Conservation (phyloP, 2,888 invertebrate genomes). For the Sabellastarte sp. region DNA sequence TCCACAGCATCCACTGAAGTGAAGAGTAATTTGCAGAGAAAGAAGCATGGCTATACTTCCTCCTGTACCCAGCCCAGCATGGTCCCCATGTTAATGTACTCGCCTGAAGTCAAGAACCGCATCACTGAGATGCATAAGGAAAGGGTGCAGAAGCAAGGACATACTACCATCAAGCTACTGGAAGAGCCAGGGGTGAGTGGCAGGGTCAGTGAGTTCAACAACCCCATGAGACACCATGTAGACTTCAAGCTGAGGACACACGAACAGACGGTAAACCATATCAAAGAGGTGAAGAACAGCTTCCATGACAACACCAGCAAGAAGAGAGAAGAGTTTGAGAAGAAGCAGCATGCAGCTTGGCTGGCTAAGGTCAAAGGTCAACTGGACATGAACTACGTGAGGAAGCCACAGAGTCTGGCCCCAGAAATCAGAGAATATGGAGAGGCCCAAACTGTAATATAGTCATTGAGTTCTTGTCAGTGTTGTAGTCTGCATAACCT, state of each 20-base stretch:
- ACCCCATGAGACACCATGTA: slow-evolving; percentile 47
- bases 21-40: slow-evolving; percentile 3
- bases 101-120: slow-evolving; percentile 43
- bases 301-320: slow-evolving; percentile 14
- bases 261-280: slow-evolving; percentile 36
- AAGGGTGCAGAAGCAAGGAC: not conserved
- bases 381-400: not conserved
- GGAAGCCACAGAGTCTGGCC: not conserved
- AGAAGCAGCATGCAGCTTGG: slow-evolving; percentile 44
- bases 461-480: too few relatives aligned
- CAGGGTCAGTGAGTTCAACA: slow-evolving; percentile 46
- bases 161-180: not conserved
- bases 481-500: too few relatives aligned
- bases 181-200: slow-evolving; percentile 28
- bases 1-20: not conserved
- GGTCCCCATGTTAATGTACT: slow-evolving; percentile 55
- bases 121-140: slow-evolving; percentile 15
- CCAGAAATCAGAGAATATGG: not conserved
- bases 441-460: too few relatives aligned
- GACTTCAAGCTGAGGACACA: slow-evolving; percentile 52
- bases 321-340: slow-evolving; percentile 37
- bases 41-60: slow-evolving; percentile 31
- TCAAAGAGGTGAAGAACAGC: slow-evolving; percentile 37
- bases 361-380: slow-evolving; percentile 42
- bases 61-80: slow-evolving; percentile 36